Base-by-base conservation (phyloP, 1,140 invertebrate species). In the Rhizoglyphus robini region DNA sequence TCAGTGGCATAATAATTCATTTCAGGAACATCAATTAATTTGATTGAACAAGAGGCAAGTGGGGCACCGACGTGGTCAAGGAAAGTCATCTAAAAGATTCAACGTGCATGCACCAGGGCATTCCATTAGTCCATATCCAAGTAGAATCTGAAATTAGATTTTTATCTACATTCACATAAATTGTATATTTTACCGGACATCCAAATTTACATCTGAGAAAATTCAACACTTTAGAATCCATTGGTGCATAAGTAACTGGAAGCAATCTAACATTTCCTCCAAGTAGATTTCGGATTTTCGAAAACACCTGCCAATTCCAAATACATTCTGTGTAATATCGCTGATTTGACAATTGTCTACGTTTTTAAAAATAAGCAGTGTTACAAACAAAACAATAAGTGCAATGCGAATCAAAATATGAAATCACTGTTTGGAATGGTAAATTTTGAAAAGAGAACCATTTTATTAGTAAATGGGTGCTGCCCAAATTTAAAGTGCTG, bases 91-190 rank as follows among this genome's bases (percentile, higher is more conserved):
- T 79, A 92, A 88, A 66, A 95, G 83, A 4, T 90, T 92, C 3
- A 94, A 78, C 20, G 89, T 88, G 29, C 90, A 85, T 20, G 92
- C 90, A 60, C 90, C 93, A 49, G 84, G 86, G 73, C 89, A 94
- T 77, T 98, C 95, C 2, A 94, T 98, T 78, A 96, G 93, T 0
- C 95, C 95, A 76, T 97, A 98, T 18, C 94, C 92, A 79, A 96
- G 91, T 32, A 93, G 5, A 15, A 60, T 60, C 48, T 51, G 5
- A n/a, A n/a, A 20, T 11, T 20, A 20, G 4, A 20, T 5, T 49
- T 5, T 11, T 41, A 41, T 41, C 8, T 11, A 41, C 8, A 41
- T 8, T 11, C 8, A 41, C 18, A 41, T 11, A 41, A 41, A 41
- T 41, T 11, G 18, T 18, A 11, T 20, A 49, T 75, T n/a, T n/a